Evolutionary conservation across 1,140 invertebrate species (phyloP).

Genomic region (Diploscapter pachys): DNA sequence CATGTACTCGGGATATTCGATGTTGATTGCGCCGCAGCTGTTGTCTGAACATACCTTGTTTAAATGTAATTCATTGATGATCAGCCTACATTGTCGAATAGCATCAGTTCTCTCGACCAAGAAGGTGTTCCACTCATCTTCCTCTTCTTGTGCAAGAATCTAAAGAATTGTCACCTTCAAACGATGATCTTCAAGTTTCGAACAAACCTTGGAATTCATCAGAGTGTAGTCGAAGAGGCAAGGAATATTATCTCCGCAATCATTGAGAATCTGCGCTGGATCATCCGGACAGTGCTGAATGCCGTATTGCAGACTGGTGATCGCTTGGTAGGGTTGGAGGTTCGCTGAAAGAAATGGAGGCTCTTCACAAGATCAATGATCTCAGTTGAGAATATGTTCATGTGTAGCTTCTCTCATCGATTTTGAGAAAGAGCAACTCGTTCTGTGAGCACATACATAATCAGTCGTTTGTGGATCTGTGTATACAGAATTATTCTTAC

Average conservation of each 20-base stretch:
- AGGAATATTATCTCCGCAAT: conserved; percentile 54
- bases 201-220: not conserved
- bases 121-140: conserved; percentile 52
- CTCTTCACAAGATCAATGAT: conserved; percentile 16
- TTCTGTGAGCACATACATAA: no score
- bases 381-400: no score
- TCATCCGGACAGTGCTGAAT: conserved; percentile 52
- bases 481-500: not conserved
- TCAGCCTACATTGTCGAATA: conserved; percentile 49
- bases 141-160: conserved; percentile 48
- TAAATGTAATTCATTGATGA: not conserved
- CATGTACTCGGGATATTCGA: conserved; percentile 39
- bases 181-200: not conserved
- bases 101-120: conserved; percentile 42
- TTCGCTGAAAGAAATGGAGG: conserved; percentile 44
- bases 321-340: conserved; percentile 48
- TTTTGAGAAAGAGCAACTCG: no score
- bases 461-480: no score
- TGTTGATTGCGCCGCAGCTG: conserved; percentile 37
- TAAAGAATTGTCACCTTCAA: conserved; percentile 11
- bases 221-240: not conserved
- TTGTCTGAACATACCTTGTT: conserved; percentile 20
- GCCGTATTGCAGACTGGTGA: conserved; percentile 49
- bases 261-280: conserved; percentile 47
- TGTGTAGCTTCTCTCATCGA: no score